A percentile compares a stretch with the other conserved stretches of the same genome.
Conservation (phyloP, 2,113 vertebrate genomes). For the Centrocercus urophasianus region DNA sequence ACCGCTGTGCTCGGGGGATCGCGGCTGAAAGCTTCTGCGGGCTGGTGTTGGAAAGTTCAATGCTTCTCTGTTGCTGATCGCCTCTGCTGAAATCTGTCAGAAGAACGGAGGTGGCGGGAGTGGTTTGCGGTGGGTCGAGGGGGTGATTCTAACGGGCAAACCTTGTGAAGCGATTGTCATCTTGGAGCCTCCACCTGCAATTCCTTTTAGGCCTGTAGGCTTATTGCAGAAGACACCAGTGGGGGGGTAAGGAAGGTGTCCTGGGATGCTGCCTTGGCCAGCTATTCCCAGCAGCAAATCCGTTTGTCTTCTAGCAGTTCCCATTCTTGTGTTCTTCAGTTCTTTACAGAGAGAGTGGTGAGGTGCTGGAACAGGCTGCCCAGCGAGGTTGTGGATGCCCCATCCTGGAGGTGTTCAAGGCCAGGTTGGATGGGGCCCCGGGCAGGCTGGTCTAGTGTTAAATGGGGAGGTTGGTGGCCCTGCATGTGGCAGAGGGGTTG, state of each 20-base stretch:
- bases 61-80: background rate
- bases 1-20: background rate
- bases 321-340: background rate
- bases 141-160: too few species aligned
- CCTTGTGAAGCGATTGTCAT: background rate
- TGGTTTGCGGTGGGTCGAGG: background rate
- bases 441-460: too few species aligned
- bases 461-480: too few species aligned
- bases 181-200: background rate
- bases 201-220: background rate
- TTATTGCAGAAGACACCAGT: background rate
- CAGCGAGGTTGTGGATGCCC: too few species aligned
- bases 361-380: too few species aligned
- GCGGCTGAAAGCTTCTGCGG: background rate
- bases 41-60: accelerated
- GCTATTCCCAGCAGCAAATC: background rate
- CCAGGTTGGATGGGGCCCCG: too few species aligned
- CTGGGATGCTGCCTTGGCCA: background rate
- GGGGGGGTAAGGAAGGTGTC: background rate
- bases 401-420: too few species aligned
- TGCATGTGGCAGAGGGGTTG: too few species aligned
- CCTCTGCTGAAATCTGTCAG: background rate
- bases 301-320: background rate
- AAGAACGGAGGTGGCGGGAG: background rate
- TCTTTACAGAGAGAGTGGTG: too few species aligned